phyloP scores from a whole-genome alignment of 2,113 vertebrate genomes.

The Petaurus breviceps region DNA sequence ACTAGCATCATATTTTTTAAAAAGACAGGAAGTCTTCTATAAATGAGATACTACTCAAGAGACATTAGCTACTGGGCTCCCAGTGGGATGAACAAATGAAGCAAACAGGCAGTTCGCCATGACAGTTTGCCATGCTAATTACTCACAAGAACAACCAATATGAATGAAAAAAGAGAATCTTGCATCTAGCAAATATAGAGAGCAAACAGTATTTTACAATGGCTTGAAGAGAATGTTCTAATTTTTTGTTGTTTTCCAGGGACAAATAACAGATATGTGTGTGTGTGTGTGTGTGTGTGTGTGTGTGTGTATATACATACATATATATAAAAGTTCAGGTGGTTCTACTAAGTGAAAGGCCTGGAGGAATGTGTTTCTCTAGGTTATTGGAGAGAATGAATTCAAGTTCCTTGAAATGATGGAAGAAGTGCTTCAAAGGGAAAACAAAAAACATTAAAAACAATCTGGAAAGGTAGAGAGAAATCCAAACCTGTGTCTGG shows the following conservation, averaged over 20 bases:
- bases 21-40: neutral
- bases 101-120: neutral
- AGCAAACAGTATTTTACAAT: neutral
- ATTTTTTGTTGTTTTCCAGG: neutral
- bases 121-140: neutral
- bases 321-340: neutral
- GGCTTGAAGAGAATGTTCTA: neutral
- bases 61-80: neutral
- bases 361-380: neutral
- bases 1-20: neutral
- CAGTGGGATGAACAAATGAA: neutral
- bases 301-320: too few species aligned
- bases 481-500: neutral
- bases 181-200: neutral
- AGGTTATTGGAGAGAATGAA: neutral
- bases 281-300: too few species aligned
- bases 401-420: neutral
- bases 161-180: neutral
- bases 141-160: neutral
- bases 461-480: neutral
- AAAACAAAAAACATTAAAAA: neutral
- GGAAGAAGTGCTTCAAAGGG: neutral
- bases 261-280: neutral
- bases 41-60: neutral
- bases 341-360: neutral